Percentiles rank a stretch among this genome's conserved stretches.
phyloP scores from a whole-genome alignment of 2,113 vertebrate species.

The Bolborhynchus lineola region DNA sequence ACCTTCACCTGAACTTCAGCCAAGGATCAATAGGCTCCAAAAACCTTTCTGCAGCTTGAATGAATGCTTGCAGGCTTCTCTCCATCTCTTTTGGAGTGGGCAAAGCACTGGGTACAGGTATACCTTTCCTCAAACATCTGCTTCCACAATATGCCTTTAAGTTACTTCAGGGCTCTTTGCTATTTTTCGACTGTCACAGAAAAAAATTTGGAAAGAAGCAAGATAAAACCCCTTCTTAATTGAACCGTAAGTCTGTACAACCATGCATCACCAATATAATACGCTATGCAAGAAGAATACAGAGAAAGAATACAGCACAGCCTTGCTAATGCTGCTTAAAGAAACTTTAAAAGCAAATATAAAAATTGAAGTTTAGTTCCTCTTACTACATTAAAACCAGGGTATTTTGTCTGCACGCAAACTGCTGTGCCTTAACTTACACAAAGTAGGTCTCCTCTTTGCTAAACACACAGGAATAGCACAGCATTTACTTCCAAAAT shows the following conservation, averaged over 20 bases:
- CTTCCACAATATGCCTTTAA: background rate
- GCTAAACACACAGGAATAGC: background rate
- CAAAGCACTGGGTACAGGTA: background rate
- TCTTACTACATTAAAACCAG: background rate
- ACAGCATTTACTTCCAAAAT: background rate
- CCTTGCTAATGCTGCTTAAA: background rate
- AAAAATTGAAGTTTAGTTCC: background rate
- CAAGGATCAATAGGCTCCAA: background rate
- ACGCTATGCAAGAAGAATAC: background rate
- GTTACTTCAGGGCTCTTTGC: background rate
- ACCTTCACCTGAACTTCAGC: background rate
- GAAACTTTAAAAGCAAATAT: background rate
- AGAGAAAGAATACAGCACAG: background rate
- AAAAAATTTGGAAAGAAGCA: background rate
- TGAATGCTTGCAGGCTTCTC: background rate
- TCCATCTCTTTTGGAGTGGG: background rate
- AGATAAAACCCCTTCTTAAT: background rate
- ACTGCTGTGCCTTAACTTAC: background rate
- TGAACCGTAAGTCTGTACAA: background rate
- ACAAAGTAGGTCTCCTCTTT: background rate
- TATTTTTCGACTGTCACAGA: background rate
- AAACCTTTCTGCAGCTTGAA: background rate
- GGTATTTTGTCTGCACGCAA: background rate
- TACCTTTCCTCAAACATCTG: background rate
- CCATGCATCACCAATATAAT: fast-evolving